Conservation (phyloP, 2,113 vertebrate genomes). For the Nymphicus hollandicus region DNA sequence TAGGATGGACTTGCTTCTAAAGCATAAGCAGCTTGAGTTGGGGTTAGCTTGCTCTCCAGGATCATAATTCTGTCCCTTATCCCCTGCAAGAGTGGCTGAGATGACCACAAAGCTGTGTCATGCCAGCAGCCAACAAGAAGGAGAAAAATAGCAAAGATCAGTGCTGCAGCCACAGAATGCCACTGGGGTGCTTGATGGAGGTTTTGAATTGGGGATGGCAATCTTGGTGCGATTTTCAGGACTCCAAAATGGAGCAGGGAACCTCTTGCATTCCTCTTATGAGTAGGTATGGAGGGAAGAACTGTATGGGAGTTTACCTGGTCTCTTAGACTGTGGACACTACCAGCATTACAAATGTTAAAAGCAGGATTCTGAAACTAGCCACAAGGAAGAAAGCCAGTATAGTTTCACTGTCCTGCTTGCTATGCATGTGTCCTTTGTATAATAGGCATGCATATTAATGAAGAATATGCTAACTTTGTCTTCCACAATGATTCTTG, state of each 20-base stretch:
- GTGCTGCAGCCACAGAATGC: not conserved
- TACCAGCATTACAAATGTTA: not conserved
- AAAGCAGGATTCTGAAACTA: not conserved
- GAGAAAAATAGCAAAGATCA: slow-evolving; percentile 11
- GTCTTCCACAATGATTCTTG: not conserved
- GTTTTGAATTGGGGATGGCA: not conserved
- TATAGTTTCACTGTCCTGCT: not conserved
- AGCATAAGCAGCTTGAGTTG: not conserved
- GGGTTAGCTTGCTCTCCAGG: not conserved
- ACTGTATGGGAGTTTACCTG: not conserved
- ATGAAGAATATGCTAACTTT: not conserved
- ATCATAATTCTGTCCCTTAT: not conserved
- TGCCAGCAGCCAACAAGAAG: not conserved
- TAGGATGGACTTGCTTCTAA: not conserved
- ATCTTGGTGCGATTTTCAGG: not conserved
- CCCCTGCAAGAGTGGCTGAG: slow-evolving; percentile 7
- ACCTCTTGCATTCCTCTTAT: not conserved
- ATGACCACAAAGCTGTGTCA: slow-evolving; percentile 34
- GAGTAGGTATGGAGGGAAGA: not conserved
- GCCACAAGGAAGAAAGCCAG: not conserved
- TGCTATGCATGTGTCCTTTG: not conserved
- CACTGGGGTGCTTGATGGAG: not conserved
- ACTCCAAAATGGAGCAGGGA: not conserved
- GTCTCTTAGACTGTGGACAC: not conserved
- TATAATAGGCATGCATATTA: not conserved